A percentile compares a stretch with the other conserved stretches of the same genome.
Evolutionary conservation across 2,113 vertebrate genomes (phyloP).

Genomic region (Atrichornis clamosus): DNA sequence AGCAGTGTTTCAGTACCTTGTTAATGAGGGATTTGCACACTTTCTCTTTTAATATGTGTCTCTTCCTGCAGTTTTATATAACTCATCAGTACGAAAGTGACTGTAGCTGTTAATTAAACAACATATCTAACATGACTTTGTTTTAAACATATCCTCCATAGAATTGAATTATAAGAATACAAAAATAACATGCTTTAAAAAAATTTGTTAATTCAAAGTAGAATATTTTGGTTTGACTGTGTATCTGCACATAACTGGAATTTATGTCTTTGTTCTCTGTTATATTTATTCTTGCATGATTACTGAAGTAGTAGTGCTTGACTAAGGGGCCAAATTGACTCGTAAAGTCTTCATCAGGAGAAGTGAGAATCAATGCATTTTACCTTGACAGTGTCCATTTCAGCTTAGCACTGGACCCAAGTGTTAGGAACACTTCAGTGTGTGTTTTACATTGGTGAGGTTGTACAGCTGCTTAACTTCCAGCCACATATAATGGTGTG

Average conservation of each 20-base stretch:
- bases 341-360: neutral
- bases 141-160: neutral
- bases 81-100: neutral
- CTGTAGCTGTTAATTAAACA: neutral
- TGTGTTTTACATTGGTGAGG: neutral
- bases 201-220: neutral
- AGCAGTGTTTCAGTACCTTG: neutral
- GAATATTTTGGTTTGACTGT: neutral
- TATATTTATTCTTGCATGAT: neutral
- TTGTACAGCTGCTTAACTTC: neutral
- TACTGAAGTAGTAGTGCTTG: neutral
- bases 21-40: slow-evolving; percentile 13
- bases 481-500: neutral
- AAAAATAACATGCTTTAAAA: neutral
- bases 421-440: neutral
- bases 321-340: neutral
- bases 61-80: neutral
- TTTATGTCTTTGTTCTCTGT: neutral
- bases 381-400: neutral
- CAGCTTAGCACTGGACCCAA: neutral
- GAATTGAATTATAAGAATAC: neutral
- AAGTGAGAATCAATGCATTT: neutral
- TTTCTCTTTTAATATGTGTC: neutral
- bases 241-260: neutral
- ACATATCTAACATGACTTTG: neutral